Percentiles rank a stretch among this genome's conserved stretches.
Conservation (phyloP, 1,140 invertebrate species). For the Bombus soroeensis region DNA sequence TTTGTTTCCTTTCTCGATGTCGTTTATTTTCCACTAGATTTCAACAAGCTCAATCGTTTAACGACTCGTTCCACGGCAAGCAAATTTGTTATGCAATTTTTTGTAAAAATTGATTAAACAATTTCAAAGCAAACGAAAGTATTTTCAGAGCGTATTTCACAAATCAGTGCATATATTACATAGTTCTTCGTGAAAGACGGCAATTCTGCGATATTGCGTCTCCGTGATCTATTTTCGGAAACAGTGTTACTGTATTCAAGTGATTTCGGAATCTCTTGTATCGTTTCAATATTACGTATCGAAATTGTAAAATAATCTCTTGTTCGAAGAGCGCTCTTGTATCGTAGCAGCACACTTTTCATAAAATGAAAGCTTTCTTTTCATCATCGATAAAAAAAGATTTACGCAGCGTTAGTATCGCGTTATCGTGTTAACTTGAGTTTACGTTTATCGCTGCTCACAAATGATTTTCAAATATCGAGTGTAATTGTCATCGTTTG, state of each 20-base stretch:
- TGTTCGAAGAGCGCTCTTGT: neutral
- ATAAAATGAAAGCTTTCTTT: too few relatives aligned
- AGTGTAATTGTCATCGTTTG: neutral
- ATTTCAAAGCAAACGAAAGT: too few relatives aligned
- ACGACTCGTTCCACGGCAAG: neutral
- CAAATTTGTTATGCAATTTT: neutral
- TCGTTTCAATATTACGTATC: conserved; percentile 41
- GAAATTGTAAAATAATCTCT: conserved; percentile 1
- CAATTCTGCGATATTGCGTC: conserved; percentile 56
- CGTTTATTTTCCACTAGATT: neutral
- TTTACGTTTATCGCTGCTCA: neutral
- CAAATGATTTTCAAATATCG: neutral
- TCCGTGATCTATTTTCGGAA: conserved; percentile 62
- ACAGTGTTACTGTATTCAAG: conserved; percentile 41
- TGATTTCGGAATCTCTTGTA: conserved; percentile 47
- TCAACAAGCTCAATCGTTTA: neutral
- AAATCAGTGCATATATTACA: conserved; percentile 22
- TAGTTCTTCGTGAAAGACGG: conserved; percentile 53
- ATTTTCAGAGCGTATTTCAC: conserved; percentile 31
- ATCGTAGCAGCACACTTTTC: neutral
- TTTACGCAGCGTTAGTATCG: neutral
- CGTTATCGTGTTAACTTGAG: neutral
- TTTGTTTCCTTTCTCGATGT: neutral
- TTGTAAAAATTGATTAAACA: conserved; percentile 1
- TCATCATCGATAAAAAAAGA: neutral